Base-by-base conservation (phyloP, 2,113 vertebrate species). In the Colaptes auratus region DNA sequence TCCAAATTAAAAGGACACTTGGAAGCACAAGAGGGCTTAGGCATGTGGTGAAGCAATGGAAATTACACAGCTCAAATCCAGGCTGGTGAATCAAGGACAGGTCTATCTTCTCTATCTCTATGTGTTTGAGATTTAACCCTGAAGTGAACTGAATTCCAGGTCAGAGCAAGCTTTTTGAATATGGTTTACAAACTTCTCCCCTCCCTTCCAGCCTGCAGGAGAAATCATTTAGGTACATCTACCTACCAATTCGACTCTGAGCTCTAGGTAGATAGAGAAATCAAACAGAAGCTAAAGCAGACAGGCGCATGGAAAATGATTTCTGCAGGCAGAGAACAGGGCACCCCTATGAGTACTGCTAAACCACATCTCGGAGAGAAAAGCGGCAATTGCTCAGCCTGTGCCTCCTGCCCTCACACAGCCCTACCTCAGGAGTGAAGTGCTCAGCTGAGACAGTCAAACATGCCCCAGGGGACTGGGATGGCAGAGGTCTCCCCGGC, bases 211-310 rank as follows among this genome's bases (percentile, higher is more conserved):
- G 0, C 80, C 66, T 59, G 52, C 33, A 80, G 60, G 36, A 48
- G 77, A 78, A 64, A 58, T 77, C 2, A 2, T 85, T 95, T 95
- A 90, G 90, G 67, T 65, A 11, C 81, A 92, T 92, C 93, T 81
- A 56, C 20, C 42, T 48, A 72, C 88, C 76, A 83, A 63, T 60
- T 77, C n/a, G 89, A 61, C 35, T 50, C 80, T 3, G 2, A 69
- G 82, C 53, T 93, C 58, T 33, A 90, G 53, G 58, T 52, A 88
- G 82, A 93, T 64, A 89, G 50, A 93, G 82, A 92, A 95, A 88
- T 92, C 79, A 95, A 90, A 50, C 1, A 1, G 73, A 91, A 95
- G 79, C 61, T 86, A 86, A 86, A 94, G 76, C 69, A 67, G 69
- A 53, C 20, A 4, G 88, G 91, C 13, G 31, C 42, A 65, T 69